phyloP scores from a whole-genome alignment of 1,140 invertebrate genomes.

The Drosophila dunni region DNA sequence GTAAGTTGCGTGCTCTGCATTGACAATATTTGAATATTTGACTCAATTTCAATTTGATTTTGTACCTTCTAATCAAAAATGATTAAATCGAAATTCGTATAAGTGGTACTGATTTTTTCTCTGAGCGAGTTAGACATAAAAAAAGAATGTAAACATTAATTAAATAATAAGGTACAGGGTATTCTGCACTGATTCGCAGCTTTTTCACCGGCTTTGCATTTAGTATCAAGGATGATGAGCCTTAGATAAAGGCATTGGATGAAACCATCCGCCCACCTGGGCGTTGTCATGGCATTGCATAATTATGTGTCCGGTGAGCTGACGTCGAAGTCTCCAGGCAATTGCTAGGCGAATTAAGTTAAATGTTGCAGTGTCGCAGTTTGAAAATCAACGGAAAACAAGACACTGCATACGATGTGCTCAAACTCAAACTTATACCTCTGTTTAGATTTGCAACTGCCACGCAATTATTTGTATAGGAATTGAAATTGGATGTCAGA shows the following conservation, averaged over 20 bases:
- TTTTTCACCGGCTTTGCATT: neutral
- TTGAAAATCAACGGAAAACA: constrained; percentile 54
- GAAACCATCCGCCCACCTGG: neutral
- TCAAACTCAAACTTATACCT: neutral
- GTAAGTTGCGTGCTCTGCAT: constrained; percentile 66
- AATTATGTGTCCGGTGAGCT: constrained; percentile 55
- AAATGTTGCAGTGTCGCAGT: constrained; percentile 21
- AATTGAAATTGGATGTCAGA: constrained; percentile 82
- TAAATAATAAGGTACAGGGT: neutral
- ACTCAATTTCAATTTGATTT: constrained; percentile 48
- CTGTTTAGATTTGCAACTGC: constrained; percentile 47
- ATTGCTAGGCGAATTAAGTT: constrained; percentile 42
- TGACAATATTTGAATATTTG: constrained; percentile 46
- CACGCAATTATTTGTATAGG: constrained; percentile 80
- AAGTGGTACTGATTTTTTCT: neutral
- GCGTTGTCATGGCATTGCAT: constrained; percentile 48
- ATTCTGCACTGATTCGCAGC: neutral
- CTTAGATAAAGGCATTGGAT: constrained; percentile 40
- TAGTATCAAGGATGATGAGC: constrained; percentile 39
- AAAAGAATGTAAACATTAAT: neutral
- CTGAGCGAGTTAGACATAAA: neutral
- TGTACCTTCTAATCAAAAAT: constrained; percentile 1
- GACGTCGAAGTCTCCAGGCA: constrained; percentile 56
- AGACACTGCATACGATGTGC: constrained; percentile 33
- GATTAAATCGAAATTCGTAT: neutral